Evolutionary conservation across 2,888 invertebrate genomes (phyloP).

Genomic region (Coremacera marginata): DNA sequence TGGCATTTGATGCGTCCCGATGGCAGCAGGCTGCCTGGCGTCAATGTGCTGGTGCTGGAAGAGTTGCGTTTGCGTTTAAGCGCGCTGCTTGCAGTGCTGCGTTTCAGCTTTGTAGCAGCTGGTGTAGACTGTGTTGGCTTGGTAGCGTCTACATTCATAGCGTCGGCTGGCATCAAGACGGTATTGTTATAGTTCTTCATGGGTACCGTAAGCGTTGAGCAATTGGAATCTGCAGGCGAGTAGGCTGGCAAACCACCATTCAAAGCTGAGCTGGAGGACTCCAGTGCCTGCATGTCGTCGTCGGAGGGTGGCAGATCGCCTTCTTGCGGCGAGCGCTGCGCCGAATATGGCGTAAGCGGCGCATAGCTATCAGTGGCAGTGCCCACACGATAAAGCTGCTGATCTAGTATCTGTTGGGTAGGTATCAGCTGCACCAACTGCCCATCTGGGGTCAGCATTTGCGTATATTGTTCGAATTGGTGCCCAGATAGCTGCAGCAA

Average conservation of each 20-base stretch:
- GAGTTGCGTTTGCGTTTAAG: constrained; percentile 53
- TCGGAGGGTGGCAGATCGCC: constrained; percentile 64
- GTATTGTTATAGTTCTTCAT: constrained; percentile 28
- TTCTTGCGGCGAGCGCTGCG: constrained; percentile 63
- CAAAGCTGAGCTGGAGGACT: constrained; percentile 46
- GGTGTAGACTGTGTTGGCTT: constrained; percentile 18
- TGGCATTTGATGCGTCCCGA: constrained; percentile 75
- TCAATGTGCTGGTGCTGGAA: constrained; percentile 49
- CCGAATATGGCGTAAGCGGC: constrained; percentile 56
- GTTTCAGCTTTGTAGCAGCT: constrained; percentile 12
- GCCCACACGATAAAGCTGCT: constrained; percentile 68
- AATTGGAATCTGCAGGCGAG: constrained; percentile 66
- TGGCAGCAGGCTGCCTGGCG: constrained; percentile 50
- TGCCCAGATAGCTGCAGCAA: background rate
- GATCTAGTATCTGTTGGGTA: constrained; percentile 60
- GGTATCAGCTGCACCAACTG: constrained; percentile 66
- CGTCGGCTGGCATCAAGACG: constrained; percentile 24
- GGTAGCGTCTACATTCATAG: background rate
- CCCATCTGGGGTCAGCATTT: constrained; percentile 60
- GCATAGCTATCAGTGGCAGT: constrained; percentile 54
- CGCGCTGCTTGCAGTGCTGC: constrained; percentile 1
- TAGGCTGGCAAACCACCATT: constrained; percentile 51
- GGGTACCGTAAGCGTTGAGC: constrained; percentile 60
- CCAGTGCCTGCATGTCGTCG: constrained; percentile 51
- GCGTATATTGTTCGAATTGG: constrained; percentile 53